A percentile compares a stretch with the other conserved stretches of the same genome.
These are phyloP conservation scores for Paracentrotus lividus DNA, from an alignment of 53 echinoderm and acorn worm genomes.

Conservation along the genomic window DNA sequence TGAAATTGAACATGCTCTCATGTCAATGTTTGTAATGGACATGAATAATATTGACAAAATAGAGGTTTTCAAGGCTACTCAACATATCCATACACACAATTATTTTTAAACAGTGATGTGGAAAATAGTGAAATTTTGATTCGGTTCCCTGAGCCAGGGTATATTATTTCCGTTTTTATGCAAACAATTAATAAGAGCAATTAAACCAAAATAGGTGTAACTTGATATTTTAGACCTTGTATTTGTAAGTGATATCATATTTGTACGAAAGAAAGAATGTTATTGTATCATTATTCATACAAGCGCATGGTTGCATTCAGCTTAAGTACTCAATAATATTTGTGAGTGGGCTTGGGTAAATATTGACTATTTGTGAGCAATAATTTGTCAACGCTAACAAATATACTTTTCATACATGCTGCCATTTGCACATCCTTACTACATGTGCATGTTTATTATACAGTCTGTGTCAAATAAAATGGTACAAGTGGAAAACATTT, in stretches of 20 bases:
- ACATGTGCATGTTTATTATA: too few relatives aligned
- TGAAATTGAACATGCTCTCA: neutral
- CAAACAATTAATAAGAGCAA: neutral
- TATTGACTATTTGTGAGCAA: neutral
- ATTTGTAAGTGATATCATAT: neutral
- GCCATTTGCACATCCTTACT: too few relatives aligned
- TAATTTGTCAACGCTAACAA: neutral
- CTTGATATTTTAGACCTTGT: neutral
- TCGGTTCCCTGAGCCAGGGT: neutral
- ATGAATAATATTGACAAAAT: too few relatives aligned
- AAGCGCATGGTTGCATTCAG: neutral
- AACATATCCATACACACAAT: too few relatives aligned
- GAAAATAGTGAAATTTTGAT: neutral
- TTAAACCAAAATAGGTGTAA: neutral
- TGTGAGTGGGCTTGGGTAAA: neutral
- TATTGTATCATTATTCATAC: neutral
- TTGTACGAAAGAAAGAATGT: neutral
- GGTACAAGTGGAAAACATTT: too few relatives aligned
- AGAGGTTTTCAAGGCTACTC: too few relatives aligned
- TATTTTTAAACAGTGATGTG: too few relatives aligned
- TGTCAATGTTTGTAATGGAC: neutral
- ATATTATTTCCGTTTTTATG: neutral
- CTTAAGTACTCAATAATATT: neutral
- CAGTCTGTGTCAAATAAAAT: too few relatives aligned
- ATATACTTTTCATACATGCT: neutral